Evolutionary conservation across 2,888 invertebrate genomes (phyloP), one percentile per base, ranked within the genome.

Genomic region (Caenorhabditis zanzibari): DNA sequence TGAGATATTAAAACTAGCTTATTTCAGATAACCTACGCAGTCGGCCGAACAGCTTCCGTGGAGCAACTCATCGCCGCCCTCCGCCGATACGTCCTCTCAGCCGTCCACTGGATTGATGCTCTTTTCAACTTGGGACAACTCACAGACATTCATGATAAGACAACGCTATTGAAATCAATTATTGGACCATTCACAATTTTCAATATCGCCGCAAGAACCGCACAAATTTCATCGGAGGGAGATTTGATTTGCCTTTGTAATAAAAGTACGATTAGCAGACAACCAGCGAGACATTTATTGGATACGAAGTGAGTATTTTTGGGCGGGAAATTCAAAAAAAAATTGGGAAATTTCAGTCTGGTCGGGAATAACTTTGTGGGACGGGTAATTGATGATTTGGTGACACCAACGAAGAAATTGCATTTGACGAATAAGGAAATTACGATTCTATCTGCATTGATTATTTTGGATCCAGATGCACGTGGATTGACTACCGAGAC

Each of bases 61-160:
- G 91, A 91, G 47, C 88, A 90, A 56, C 84, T 91, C 61, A 86
- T 89, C 41, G 84, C 87, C 10, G 90, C 91, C 9, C 89, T 91
- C 85, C 81, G 88, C 12, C 82, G 86, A 16, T 91, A 90, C 72
- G 88, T 90, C 7, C 80, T 90, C 22, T 82, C 87, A 0, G 88
- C 89, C 24, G 89, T 88, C 22, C 88, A 90, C 56, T 92, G 92
- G 92, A 88, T 91, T 66, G 91, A 92, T 56, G 81, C 90, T 2
- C 81, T 91, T 14, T 91, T 91, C 81, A 77, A 84, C 19, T 32
- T 90, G 68, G 86, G 85, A n/a, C 74, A 86, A 19, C 49, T 90
- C 16, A 71, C 81, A 10, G 83, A 84, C n/a, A 66, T 85, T 16
- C 63, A 74, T 22, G 91, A 91, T 52, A 91, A 91, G 84, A 90